A percentile compares a stretch with the other conserved stretches of the same genome.
Conservation (phyloP, 2,797 vertebrate genomes). For the Schizopygopsis pylzovi region DNA sequence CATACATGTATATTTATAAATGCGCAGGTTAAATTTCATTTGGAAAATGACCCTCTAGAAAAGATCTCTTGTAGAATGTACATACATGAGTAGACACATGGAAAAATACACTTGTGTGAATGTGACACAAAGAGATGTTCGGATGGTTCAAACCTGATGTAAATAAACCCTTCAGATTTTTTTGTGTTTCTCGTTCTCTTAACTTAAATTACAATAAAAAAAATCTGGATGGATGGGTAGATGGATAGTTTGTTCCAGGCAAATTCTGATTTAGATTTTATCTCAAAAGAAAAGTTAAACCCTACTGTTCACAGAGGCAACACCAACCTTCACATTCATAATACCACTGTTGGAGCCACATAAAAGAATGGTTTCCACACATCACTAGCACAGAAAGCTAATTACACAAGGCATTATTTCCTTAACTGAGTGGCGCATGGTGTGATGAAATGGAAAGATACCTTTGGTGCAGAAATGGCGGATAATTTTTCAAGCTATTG, state of each 20-base stretch:
- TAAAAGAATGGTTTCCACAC: neutral
- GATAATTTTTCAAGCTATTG: neutral
- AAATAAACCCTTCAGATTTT: neutral
- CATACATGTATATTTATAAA: neutral
- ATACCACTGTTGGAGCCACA: neutral
- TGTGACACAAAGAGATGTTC: neutral
- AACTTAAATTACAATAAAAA: neutral
- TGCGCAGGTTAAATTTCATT: too few species aligned
- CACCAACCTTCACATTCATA: neutral
- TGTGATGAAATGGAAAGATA: constrained; percentile 34
- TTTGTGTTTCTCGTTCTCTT: neutral
- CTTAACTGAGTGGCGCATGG: neutral
- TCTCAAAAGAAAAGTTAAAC: neutral
- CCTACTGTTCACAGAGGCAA: neutral
- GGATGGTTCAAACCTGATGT: neutral
- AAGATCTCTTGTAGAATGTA: neutral
- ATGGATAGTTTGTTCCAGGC: neutral
- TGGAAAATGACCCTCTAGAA: neutral
- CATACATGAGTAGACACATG: neutral
- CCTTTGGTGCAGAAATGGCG: neutral
- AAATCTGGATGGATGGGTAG: neutral
- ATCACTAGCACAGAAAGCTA: constrained; percentile 1
- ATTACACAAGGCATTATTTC: neutral
- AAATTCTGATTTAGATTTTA: neutral
- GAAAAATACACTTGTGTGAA: neutral